A percentile compares a stretch with the other conserved stretches of the same genome.
These are phyloP conservation scores for Acomys russatus DNA, from an alignment of 2,797 vertebrate species.

Conservation along the genomic window DNA sequence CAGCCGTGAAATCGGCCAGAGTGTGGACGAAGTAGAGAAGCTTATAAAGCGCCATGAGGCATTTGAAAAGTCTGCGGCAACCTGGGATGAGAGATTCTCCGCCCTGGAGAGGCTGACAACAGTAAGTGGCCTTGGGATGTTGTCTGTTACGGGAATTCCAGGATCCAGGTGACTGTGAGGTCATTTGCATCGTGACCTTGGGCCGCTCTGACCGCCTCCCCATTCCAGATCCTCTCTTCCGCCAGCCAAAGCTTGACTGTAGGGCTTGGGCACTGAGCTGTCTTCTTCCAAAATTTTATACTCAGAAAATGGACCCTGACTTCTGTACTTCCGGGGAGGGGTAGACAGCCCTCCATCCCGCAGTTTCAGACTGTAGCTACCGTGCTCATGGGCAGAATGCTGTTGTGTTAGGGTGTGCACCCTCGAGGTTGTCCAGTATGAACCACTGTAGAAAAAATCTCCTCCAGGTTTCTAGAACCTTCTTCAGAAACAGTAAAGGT, in stretches of 20 bases:
- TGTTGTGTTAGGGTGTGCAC: not conserved
- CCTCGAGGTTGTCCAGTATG: not conserved
- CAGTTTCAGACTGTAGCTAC: not conserved
- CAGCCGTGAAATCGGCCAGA: conserved; percentile 95
- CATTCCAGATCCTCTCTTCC: not conserved
- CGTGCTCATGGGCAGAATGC: not conserved
- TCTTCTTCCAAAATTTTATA: not conserved
- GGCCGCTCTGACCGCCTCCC: not conserved
- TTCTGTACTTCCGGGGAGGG: not conserved
- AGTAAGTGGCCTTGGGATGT: conserved; percentile 85
- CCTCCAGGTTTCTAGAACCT: not conserved
- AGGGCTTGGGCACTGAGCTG: not conserved
- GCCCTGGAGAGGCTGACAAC: conserved; percentile 97
- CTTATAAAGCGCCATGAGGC: conserved; percentile 98
- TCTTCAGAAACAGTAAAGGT: not conserved
- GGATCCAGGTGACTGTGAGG: not conserved
- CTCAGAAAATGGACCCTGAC: not conserved
- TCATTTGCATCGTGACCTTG: not conserved
- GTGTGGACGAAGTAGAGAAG: conserved; percentile 97
- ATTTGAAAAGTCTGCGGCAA: conserved; percentile 97
- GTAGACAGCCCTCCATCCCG: not conserved
- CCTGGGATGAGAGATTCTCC: conserved; percentile 97
- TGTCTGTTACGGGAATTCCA: not conserved
- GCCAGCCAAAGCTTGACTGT: not conserved
- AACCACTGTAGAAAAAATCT: not conserved